Conservation (phyloP, 2,113 vertebrate species). For the Sceloporus undulatus region DNA sequence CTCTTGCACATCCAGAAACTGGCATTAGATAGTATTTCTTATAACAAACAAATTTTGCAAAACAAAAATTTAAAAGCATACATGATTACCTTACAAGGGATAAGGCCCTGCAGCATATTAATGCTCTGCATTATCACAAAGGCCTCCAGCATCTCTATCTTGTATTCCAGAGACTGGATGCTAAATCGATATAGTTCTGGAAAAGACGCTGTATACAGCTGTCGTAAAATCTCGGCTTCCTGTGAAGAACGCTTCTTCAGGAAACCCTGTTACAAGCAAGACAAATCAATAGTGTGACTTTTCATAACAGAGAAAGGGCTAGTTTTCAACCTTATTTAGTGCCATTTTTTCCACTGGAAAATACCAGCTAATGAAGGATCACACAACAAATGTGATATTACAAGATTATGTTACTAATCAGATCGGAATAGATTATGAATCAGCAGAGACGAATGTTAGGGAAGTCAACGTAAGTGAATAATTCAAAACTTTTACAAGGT, state of each 20-base stretch:
- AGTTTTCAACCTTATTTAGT: too few species aligned
- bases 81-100: conserved; percentile 84
- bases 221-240: conserved; percentile 84
- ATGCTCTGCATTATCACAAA: conserved; percentile 93
- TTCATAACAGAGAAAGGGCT: neutral
- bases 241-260: conserved; percentile 83
- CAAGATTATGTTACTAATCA: too few species aligned
- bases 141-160: conserved; percentile 91
- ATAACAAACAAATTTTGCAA: neutral
- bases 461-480: too few species aligned
- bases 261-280: conserved; percentile 82
- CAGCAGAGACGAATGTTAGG: too few species aligned
- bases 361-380: too few species aligned
- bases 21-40: neutral
- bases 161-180: conserved; percentile 86
- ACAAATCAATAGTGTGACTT: neutral
- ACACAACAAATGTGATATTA: too few species aligned
- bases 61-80: neutral
- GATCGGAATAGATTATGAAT: too few species aligned
- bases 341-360: too few species aligned
- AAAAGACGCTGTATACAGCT: conserved; percentile 88
- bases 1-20: neutral
- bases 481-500: too few species aligned
- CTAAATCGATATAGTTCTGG: conserved; percentile 86
- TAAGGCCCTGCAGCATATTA: conserved; percentile 93